Base-by-base conservation (phyloP, 2,797 vertebrate species). In the Champsocephalus gunnari region DNA sequence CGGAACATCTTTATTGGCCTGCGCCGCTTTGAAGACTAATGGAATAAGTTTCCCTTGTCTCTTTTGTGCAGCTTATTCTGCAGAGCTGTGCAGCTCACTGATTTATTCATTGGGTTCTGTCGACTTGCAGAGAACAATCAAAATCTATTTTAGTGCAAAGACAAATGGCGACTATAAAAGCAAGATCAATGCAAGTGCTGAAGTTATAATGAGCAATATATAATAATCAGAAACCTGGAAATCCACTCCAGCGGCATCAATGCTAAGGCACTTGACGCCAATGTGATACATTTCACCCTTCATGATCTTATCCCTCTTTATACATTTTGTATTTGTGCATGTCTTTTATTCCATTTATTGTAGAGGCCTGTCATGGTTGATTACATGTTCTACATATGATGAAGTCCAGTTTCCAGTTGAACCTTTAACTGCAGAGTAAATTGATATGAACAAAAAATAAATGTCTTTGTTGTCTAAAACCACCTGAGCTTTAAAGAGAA, bases 1-100 rank as follows among this genome's bases (percentile, higher is more conserved):
- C 71, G 24, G 41, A 77, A 67, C 79, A 73, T 85, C 83, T 83
- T 88, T 61, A 82, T 87, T 83, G 74, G 72, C 57, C 63, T 63
- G 11, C 0, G 44, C 72, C 14, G n/a, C 56, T 61, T 78, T 85
- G 66, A 83, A 77, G 66, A 85, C 69, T 63, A 77, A 69, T 69
- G 19, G 28, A 77, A 16, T 17, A 75, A 72, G 71, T 79, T 80
- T 66, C 17, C 45, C 75, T 65, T 71, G 59, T 81, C 17, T 44
- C 59, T 64, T 66, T 71, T 55, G 63, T 44, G 62, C 49, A 56
- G 57, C 66, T 60, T 32, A 67, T 77, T 82, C 70, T 56, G 59
- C 55, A 74, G 57, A 84, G 48, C 57, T 75, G 45, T 44, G 32
- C 50, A 63, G 68, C 62, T 68, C 19, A 11, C 16, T 70, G 71